Conservation (phyloP, 2,797 vertebrate genomes). For the Enteromius fasciolatus region DNA sequence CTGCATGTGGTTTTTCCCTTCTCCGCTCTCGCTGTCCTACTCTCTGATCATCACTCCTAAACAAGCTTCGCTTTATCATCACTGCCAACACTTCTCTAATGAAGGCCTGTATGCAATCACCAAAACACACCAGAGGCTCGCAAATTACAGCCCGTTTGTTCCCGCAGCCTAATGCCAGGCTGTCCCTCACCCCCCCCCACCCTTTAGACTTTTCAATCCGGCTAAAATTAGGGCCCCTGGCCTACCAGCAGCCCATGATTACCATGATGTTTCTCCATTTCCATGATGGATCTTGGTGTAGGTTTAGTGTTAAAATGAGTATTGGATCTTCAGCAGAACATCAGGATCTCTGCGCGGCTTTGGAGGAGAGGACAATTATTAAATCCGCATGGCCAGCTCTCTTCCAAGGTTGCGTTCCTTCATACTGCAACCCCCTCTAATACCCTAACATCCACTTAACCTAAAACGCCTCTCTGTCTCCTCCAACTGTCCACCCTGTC, state of each 20-base stretch:
- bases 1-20: slow-evolving; percentile 59
- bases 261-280: slow-evolving; percentile 38
- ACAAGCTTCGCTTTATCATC: slow-evolving; percentile 62
- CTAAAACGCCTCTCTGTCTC: slow-evolving; percentile 58
- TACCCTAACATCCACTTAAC: slow-evolving; percentile 61
- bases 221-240: slow-evolving; percentile 55
- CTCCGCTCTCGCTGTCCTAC: slow-evolving; percentile 42
- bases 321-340: slow-evolving; percentile 25
- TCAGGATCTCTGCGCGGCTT: slow-evolving; percentile 23
- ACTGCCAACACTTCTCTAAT: slow-evolving; percentile 61
- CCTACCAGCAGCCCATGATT: slow-evolving; percentile 48
- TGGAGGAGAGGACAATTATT: slow-evolving; percentile 29
- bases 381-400: slow-evolving; percentile 29
- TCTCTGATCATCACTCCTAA: slow-evolving; percentile 56
- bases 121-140: slow-evolving; percentile 59
- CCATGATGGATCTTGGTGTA: slow-evolving; percentile 34
- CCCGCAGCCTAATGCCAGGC: slow-evolving; percentile 44
- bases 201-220: slow-evolving; percentile 41
- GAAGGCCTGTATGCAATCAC: slow-evolving; percentile 55
- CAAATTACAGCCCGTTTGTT: slow-evolving; percentile 60
- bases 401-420: slow-evolving; percentile 37
- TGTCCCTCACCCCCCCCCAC: background rate
- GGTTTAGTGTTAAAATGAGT: slow-evolving; percentile 41
- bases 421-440: slow-evolving; percentile 42
- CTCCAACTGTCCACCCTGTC: slow-evolving; percentile 55